Conservation (phyloP, 2,888 invertebrate species). For the Cantharis nigra region DNA sequence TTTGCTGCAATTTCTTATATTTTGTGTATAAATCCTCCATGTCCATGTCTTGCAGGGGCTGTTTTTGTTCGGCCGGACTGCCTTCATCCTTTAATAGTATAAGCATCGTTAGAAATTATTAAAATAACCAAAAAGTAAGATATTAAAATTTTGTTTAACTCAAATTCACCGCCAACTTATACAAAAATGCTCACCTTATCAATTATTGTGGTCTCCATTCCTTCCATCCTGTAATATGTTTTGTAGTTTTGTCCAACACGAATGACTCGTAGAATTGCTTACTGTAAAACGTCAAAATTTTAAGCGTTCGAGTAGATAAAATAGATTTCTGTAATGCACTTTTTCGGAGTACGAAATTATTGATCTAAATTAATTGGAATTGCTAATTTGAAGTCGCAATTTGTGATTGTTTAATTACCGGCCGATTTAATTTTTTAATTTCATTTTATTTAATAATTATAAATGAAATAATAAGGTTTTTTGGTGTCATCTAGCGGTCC, state of each 20-base stretch:
- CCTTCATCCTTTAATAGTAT: conserved; percentile 67
- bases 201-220: conserved; percentile 24
- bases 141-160: conserved; percentile 12
- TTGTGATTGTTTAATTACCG: too few species aligned
- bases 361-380: too few species aligned
- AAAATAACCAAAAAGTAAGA: background rate
- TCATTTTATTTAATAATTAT: too few species aligned
- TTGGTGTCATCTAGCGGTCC: too few species aligned
- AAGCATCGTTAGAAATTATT: conserved; percentile 4
- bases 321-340: background rate
- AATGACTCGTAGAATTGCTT: conserved; percentile 16
- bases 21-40: conserved; percentile 94
- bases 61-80: conserved; percentile 67
- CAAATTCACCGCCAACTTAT: conserved; percentile 9
- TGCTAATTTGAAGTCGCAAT: too few species aligned
- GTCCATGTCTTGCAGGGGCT: conserved; percentile 80
- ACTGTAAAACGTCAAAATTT: background rate
- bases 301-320: background rate
- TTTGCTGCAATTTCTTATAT: conserved; percentile 96
- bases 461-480: too few species aligned
- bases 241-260: background rate
- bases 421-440: too few species aligned
- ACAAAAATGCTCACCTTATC: conserved; percentile 21
- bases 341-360: too few species aligned
- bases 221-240: conserved; percentile 20